Base-by-base conservation (phyloP, 2,888 invertebrate species). In the Rotaria macrura region DNA sequence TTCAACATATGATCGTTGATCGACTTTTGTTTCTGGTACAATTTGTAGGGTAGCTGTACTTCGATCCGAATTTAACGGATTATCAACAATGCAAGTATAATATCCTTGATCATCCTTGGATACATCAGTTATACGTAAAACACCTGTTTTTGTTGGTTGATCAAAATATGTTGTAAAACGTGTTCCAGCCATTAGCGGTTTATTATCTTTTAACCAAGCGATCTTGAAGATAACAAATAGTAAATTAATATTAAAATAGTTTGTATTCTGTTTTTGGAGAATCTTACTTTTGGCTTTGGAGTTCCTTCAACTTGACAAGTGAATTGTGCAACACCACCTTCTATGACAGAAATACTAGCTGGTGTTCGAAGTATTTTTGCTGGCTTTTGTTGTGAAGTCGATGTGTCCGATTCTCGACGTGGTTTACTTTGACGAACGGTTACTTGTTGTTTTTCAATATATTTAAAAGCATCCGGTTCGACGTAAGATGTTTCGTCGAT, bases 231-330 rank as follows among this genome's bases (percentile, higher is more conserved):
- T n/a, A 43, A 43, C 5, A 43, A 43, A 43, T 10, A 43, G 10
- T 7, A 43, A 7, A 5, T 7, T 7, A 7, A 43, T 43, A 43
- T 43, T 7, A 49, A 49, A 49, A 49, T 17, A 47, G 47, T 47
- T 47, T 47, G 47, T 47, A n/a, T 74, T 34, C 34, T 52, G 47
- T 54, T 23, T 38, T 25, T 79, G 9, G 14, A 47, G 47, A 23
- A 47, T 72, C 40, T 74, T 84, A 86, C 86, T 54, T 84, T 74
- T 83, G 86, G 86, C 52, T 86, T 86, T 23, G 86, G 86, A 49
- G n/a, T 52, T 43, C 86, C 86, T 43, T 86, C 84, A 25, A 86
- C 86, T 84, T 86, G 86, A 83, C 86, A 86, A 55, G 49, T 84
- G 65, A 86, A 57, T 47, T 86, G 84, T 43, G 74, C 84, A 34